Evolutionary conservation across 1,140 invertebrate species (phyloP), one percentile per base, ranked within the genome.

Genomic region (Octopus sinensis): DNA sequence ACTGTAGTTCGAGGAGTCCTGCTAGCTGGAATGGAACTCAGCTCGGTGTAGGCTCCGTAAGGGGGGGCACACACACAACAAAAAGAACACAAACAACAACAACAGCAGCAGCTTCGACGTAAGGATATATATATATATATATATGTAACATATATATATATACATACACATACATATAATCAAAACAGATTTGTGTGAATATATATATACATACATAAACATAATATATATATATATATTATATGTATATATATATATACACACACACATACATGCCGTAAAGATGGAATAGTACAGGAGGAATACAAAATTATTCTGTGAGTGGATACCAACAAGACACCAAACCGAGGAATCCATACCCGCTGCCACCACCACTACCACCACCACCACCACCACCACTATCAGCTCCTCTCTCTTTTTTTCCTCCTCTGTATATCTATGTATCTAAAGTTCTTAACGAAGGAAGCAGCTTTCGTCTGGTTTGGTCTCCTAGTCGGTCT

Each of bases 181-280:
- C 17, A 62, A 12, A 17, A 62, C 17, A 62, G 9, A 62, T 17
- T 12, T 17, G 17, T 17, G 17, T 62, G 17, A 12, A 62, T 62
- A 62, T 62, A 62, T 62, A 62, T 62, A 62, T 62, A 62, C 56
- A 62, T 62, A 62, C 17, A 62, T 17, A 62, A 12, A 62, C 56
- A 62, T 62, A 62, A 62, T 62, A 62, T 62, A 62, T 62, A 62
- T 62, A 62, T 62, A 62, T 62, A 62, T 62, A 62, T 62, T 43
- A 62, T 17, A 62, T 62, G 17, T 17, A 62, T 62, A 62, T 62
- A 62, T 62, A 62, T 62, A 62, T 17, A 62, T 3, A 62, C 56
- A 62, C 17, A 62, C 17, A 62, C 3, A 62, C 3, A 62, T 62
- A 62, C 56, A 62, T 62, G 17, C 56, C 30, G 30, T 43, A 43